phyloP scores from a whole-genome alignment of 2,113 vertebrate genomes.

The Nerophis ophidion region DNA sequence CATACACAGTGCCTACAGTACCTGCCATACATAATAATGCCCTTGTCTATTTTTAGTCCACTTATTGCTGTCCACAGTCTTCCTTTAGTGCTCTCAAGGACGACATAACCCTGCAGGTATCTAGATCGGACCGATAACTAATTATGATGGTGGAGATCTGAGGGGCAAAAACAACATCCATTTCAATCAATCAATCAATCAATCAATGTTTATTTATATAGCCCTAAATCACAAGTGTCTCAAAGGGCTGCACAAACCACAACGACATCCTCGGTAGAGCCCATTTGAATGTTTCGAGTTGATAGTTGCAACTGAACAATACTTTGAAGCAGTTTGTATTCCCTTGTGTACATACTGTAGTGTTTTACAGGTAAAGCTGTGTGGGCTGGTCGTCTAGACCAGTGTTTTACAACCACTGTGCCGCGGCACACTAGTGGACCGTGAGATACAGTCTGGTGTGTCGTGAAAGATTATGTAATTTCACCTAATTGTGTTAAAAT shows the following conservation, averaged over 20 bases:
- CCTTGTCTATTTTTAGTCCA: constrained; percentile 36
- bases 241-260: too few species aligned
- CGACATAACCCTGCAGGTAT: constrained; percentile 23
- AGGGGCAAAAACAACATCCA: too few species aligned
- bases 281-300: too few species aligned
- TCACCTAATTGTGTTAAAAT: too few species aligned
- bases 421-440: too few species aligned
- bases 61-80: constrained; percentile 32
- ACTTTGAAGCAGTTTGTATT: background rate
- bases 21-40: constrained; percentile 38
- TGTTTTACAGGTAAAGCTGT: background rate
- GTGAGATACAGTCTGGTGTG: too few species aligned
- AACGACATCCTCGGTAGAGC: too few species aligned
- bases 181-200: background rate
- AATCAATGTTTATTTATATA: too few species aligned
- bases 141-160: constrained; percentile 22
- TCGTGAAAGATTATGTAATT: too few species aligned
- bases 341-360: background rate
- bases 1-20: background rate
- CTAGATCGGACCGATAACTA: constrained; percentile 11
- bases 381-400: background rate
- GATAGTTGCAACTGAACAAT: too few species aligned
- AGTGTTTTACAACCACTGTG: too few species aligned
- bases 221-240: too few species aligned
- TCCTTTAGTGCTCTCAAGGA: constrained; percentile 28